Evolutionary conservation across 2,113 vertebrate genomes (phyloP).

Genomic region (Callaeas wilsoni): DNA sequence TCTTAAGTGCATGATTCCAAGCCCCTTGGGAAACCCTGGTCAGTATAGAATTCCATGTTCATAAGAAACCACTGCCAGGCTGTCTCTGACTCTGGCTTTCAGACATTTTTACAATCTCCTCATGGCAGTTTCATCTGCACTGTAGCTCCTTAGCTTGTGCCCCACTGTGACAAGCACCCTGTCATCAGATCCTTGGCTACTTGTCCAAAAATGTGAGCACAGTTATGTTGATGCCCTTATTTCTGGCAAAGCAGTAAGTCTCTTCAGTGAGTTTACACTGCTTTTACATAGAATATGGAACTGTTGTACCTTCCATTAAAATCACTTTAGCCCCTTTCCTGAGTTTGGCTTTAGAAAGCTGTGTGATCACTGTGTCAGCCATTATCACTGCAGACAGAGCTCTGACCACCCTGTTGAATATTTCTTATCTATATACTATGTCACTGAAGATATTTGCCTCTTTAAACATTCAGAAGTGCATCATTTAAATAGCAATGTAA

Average conservation of each 20-base stretch:
- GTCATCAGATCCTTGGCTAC: neutral
- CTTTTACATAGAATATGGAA: neutral
- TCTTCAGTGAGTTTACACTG: neutral
- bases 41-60: neutral
- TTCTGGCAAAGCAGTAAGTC: neutral
- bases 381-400: neutral
- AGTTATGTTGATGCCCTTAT: neutral
- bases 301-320: neutral
- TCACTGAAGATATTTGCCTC: neutral
- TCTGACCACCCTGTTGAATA: too few species aligned
- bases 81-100: neutral
- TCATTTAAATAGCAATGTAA: neutral
- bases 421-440: neutral
- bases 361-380: neutral
- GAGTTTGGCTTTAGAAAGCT: neutral
- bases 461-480: neutral
- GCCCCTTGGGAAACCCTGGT: neutral
- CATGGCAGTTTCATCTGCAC: neutral
- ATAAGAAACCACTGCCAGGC: neutral
- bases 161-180: neutral
- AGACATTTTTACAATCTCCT: neutral
- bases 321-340: neutral
- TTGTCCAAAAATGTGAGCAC: neutral
- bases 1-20: too few species aligned
- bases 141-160: neutral